Base-by-base conservation (phyloP, 1,140 invertebrate species). In the Gryllus bimaculatus region DNA sequence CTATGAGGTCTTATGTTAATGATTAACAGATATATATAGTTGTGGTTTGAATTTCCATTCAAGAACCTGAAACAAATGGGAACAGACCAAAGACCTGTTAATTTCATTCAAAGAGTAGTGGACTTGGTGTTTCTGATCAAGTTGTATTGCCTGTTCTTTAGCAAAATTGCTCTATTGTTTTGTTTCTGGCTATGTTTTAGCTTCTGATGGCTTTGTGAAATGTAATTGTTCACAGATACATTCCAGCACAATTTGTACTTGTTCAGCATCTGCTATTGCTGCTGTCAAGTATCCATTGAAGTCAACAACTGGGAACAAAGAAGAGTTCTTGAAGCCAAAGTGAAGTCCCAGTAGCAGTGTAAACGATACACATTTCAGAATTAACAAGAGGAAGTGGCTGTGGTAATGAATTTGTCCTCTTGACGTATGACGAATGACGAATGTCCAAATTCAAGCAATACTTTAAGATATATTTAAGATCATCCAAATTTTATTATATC, bases 241-340 rank as follows among this genome's bases (percentile, higher is more conserved):
- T 13, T 77, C 39, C 47, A 48, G 8, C 13, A 77, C n/a, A 77
- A 77, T 20, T 48, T 47, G 18, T 48, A 20, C 48, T 47, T 77
- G 13, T 77, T 78, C 13, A 8, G 66, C 54, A 26, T 78, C 7
- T 66, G 78, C 54, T 78, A 78, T 54, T 78, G 78, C 15, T 66
- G 78, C 73, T 73, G n/a, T 48, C 78, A 78, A 48, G 78, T 78
- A 49, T 78, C 78, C 0, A 78, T 78, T 15, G 78, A 78, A 66
- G 78, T 78, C 1, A 78, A 73, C n/a, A 73, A 78, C 54, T 78
- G 78, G 78, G 78, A 78, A 78, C 21, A 26, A 21, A 74, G 78
- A 73, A 78, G 54, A 78, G 8, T 39, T 1, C 26, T 39, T 39
- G 26, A 1, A 39, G 26, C 26, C 5, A 39, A 39, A 39, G 26